Conservation (phyloP, 1,140 invertebrate species). For the Nymphalis io region DNA sequence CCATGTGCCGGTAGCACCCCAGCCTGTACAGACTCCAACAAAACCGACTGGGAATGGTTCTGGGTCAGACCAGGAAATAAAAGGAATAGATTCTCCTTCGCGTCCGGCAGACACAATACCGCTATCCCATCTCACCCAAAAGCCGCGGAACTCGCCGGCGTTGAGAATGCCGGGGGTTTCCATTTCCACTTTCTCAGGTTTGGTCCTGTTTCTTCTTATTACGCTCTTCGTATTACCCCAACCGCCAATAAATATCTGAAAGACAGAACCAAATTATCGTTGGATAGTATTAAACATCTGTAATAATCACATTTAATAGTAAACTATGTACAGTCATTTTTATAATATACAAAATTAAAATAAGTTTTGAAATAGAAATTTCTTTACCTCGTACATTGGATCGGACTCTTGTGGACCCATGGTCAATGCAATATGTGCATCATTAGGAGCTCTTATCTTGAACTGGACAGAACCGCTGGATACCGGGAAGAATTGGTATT, state of each 20-base stretch:
- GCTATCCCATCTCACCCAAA: slow-evolving; percentile 90
- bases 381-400: slow-evolving; percentile 87
- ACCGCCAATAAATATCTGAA: slow-evolving; percentile 90
- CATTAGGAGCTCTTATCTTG: slow-evolving; percentile 87
- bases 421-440: slow-evolving; percentile 90
- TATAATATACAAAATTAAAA: too few species aligned
- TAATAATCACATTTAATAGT: too few species aligned
- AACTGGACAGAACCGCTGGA: slow-evolving; percentile 85
- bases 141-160: slow-evolving; percentile 87
- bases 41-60: slow-evolving; percentile 86
- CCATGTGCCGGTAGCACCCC: slow-evolving; percentile 92
- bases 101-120: slow-evolving; percentile 85
- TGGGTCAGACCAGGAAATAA: slow-evolving; percentile 86
- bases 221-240: slow-evolving; percentile 92
- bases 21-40: slow-evolving; percentile 91
- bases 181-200: slow-evolving; percentile 88
- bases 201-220: slow-evolving; percentile 88
- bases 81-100: slow-evolving; percentile 86
- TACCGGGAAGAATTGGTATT: slow-evolving; percentile 90
- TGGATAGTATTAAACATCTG: too few species aligned
- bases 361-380: too few species aligned
- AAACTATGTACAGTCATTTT: too few species aligned
- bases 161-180: slow-evolving; percentile 87
- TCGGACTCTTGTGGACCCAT: slow-evolving; percentile 83
- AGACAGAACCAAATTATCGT: slow-evolving; percentile 25